Evolutionary conservation across 2,797 vertebrate genomes (phyloP), one percentile per base, ranked within the genome.

Genomic region (Sebastiscus albofasciatus): DNA sequence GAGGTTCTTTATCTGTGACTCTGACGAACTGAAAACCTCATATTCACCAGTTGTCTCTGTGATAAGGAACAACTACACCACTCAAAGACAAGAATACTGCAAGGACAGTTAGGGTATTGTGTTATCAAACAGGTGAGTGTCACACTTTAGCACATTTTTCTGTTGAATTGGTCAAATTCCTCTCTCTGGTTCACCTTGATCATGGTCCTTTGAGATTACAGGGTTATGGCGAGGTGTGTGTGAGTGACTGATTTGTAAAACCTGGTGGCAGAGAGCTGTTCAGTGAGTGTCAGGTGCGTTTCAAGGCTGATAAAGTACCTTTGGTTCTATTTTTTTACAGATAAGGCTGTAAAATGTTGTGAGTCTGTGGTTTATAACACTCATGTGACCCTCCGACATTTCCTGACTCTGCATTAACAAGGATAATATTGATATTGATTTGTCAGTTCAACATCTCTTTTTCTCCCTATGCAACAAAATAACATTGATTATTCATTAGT

Each of bases 91-190:
- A 54, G 10, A 27, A 39, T 27, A 55, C 46, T 65, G 60, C 49
- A 22, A 59, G n/a, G n/a, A 31, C 18, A 66, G 4, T 42, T 12
- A 54, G 10, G 22, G 20, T 65, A 7, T 4, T 56, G 2, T 75
- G 24, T 42, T 20, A 42, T 18, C 14, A 39, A 31, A 55, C 27
- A 46, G 13, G 3, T 27, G 2, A 75, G 10, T 46, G 13, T 10
- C 6, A 76, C 13, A 39, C 5, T 70, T 77, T 24, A 3, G 42
- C 26, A 39, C 1, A 22, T 22, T 42, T 56, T 65, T 29, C 22
- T 3, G 2, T 20, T 39, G 49, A 84, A 65, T 80, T 80, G 75
- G 77, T 84, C 77, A 87, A 83, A 87, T 78, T 90, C 79, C 73
- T 83, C 18, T 56, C 9, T 66, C n/a, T 86, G 62, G 60, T 36